Evolutionary conservation across 1,140 invertebrate species (phyloP), one percentile per base, ranked within the genome.

Genomic region (Drosophila asahinai): DNA sequence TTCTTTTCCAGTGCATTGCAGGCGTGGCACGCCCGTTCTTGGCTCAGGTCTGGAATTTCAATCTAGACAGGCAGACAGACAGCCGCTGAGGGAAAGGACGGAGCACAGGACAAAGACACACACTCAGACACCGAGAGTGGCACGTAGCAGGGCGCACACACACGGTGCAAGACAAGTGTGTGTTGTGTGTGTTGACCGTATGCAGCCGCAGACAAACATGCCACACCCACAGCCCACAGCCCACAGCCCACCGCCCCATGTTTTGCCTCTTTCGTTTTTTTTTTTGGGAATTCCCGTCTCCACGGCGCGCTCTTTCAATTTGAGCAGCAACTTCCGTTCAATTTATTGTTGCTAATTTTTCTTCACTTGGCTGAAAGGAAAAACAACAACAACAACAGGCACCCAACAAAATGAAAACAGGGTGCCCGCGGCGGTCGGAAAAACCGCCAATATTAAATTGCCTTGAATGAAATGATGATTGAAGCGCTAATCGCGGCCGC

Each of bases 341-440:
- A 90, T 91, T 90, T 90, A 90, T 86, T 90, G 79, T 80, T 67
- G 65, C 86, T 90, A 90, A 90, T 90, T 89, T 90, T 84, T 89
- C 81, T 87, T 81, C 77, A 90, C 84, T 89, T 89, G 77, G 51
- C 49, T 17, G 49, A 25, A 80, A 73, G 1, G 12, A 14, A 54
- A 19, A 14, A 48, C 14, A 54, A 7, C 7, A 36, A 33, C 27
- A 3, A 17, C 15, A 5, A 42, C 40, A 42, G 66, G 68, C 43
- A 9, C 17, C 33, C 33, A 36, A 30, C 68, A 73, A 77, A 36
- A 33, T 14, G 8, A 36, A 58, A 75, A 71, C 79, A 80, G 81
- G 81, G 76, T 83, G 80, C 47, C 77, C 27, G 45, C 12, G 17
- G 45, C 62, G 9, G 11, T 12, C 22, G 8, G 9, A 40, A 42